Percentiles rank a stretch among this genome's conserved stretches.
phyloP scores from a whole-genome alignment of 2,888 invertebrate genomes.

The Steromphala cineraria region DNA sequence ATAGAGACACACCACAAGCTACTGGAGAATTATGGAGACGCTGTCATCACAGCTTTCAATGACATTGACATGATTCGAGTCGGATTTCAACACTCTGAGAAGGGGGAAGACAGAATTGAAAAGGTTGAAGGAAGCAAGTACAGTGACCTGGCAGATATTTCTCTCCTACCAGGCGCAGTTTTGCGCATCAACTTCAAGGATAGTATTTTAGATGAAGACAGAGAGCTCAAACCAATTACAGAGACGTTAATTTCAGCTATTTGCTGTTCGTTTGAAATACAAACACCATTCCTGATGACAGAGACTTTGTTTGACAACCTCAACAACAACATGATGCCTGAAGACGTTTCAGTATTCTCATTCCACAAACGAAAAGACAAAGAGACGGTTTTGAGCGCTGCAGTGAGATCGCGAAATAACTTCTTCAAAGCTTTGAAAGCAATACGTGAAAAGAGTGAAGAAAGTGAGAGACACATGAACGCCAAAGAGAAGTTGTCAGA shows the following conservation, averaged over 20 bases:
- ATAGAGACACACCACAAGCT: not conserved
- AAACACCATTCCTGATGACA: not conserved
- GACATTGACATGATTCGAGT: not conserved
- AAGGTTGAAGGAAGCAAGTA: not conserved
- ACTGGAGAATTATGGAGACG: not conserved
- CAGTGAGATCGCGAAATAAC: not conserved
- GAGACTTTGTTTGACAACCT: not conserved
- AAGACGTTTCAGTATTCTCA: not conserved
- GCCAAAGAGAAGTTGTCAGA: slow-evolving; percentile 8
- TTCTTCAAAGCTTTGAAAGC: not conserved
- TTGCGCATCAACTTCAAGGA: slow-evolving; percentile 10
- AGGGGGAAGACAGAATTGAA: not conserved
- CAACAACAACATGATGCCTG: not conserved
- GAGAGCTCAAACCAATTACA: not conserved
- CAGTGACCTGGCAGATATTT: slow-evolving; percentile 7
- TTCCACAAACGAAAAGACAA: not conserved
- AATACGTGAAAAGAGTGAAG: not conserved
- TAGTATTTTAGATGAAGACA: not conserved
- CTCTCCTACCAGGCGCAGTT: not conserved
- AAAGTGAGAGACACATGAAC: not conserved
- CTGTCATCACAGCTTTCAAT: not conserved
- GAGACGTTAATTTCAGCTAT: slow-evolving; percentile 7
- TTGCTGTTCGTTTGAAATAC: slow-evolving; percentile 1
- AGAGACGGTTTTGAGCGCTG: not conserved
- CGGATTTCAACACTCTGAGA: not conserved